Percentiles rank a stretch among this genome's conserved stretches.
phyloP scores from a whole-genome alignment of 1,140 invertebrate species.

The Penaeus chinensis region DNA sequence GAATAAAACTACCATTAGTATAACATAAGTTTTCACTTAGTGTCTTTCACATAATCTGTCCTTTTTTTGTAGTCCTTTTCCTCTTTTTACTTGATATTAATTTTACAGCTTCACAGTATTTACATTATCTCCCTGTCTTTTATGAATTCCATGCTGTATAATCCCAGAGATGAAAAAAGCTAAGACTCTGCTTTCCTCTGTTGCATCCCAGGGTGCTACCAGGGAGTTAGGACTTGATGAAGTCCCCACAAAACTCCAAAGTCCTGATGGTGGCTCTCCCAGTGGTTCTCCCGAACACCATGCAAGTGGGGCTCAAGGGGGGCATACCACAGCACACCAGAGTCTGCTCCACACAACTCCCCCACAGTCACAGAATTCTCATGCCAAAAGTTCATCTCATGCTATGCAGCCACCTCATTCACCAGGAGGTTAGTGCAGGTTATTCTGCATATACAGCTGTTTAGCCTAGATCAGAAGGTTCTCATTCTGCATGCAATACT shows the following conservation, averaged over 20 bases:
- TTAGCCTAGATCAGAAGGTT: not conserved
- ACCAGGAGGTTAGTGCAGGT: conserved; percentile 1
- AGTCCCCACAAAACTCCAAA: conserved; percentile 52
- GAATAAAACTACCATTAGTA: too few species aligned
- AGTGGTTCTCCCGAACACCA: conserved; percentile 30
- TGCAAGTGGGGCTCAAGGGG: not conserved
- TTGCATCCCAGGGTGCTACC: not conserved
- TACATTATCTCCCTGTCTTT: not conserved
- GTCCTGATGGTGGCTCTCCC: conserved; percentile 46
- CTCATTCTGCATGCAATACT: not conserved
- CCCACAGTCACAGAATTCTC: not conserved
- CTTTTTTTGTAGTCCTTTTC: not conserved
- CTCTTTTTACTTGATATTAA: not conserved
- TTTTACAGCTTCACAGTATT: not conserved
- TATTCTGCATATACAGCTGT: not conserved
- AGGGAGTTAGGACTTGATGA: conserved; percentile 45
- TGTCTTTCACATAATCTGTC: not conserved
- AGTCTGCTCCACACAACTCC: not conserved
- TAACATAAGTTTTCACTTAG: too few species aligned
- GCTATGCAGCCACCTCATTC: conserved; percentile 6
- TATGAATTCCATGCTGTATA: too few species aligned
- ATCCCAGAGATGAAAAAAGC: too few species aligned
- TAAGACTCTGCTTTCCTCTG: not conserved
- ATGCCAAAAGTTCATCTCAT: conserved; percentile 2
- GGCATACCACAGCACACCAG: not conserved